A percentile compares a stretch with the other conserved stretches of the same genome.
Evolutionary conservation across 2,888 invertebrate species (phyloP).

Genomic region (Tricholauxania praeusta): DNA sequence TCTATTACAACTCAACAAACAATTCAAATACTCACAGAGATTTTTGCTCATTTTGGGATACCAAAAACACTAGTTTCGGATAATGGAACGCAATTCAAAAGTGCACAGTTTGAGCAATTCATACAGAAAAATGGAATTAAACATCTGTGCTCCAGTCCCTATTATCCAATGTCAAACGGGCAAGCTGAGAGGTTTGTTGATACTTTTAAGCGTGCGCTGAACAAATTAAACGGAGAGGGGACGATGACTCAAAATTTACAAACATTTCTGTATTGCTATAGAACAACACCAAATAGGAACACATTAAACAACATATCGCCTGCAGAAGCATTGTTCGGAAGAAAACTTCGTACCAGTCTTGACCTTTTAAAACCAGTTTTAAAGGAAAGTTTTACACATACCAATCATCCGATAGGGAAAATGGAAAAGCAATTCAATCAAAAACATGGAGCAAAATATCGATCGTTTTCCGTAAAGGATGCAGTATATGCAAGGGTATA

Average conservation of each 20-base stretch:
- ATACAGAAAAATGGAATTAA: slow-evolving; percentile 31
- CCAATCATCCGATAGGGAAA: too few relatives aligned
- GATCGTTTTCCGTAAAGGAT: too few relatives aligned
- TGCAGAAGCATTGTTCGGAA: slow-evolving; percentile 45
- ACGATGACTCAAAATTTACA: slow-evolving; percentile 39
- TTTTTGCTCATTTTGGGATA: slow-evolving; percentile 46
- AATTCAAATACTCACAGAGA: slow-evolving; percentile 41
- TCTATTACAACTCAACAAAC: slow-evolving; percentile 41
- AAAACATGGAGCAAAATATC: too few relatives aligned
- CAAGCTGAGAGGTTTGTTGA: slow-evolving; percentile 49
- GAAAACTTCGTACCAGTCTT: slow-evolving; percentile 41
- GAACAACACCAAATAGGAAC: slow-evolving; percentile 46
- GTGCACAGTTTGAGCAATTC: slow-evolving; percentile 35
- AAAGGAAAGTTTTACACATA: too few relatives aligned
- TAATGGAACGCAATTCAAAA: slow-evolving; percentile 38
- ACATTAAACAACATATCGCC: slow-evolving; percentile 42
- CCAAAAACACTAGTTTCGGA: slow-evolving; percentile 37
- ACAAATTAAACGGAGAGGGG: slow-evolving; percentile 42
- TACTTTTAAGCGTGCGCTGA: slow-evolving; percentile 46
- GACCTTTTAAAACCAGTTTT: slow-evolving; percentile 41
- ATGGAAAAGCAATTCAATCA: too few relatives aligned
- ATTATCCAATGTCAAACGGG: slow-evolving; percentile 46
- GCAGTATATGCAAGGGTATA: too few relatives aligned
- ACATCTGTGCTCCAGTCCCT: slow-evolving; percentile 37
- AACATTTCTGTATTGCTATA: slow-evolving; percentile 44